phyloP scores from a whole-genome alignment of 1,140 invertebrate genomes.

The Delia radicum region DNA sequence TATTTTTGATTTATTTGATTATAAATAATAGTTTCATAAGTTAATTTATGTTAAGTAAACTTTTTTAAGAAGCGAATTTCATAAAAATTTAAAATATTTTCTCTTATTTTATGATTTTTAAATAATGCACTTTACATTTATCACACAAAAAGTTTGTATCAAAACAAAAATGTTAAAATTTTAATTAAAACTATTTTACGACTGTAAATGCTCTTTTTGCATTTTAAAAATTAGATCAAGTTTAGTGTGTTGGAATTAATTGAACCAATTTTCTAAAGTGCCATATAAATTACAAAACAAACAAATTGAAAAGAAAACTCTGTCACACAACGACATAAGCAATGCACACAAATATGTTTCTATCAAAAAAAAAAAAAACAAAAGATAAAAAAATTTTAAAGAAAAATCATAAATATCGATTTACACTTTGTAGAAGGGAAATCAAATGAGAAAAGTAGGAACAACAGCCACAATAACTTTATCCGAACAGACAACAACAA shows the following conservation, averaged over 20 bases:
- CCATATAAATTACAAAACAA: not conserved
- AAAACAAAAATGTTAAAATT: too few relatives aligned
- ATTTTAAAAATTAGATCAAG: not conserved
- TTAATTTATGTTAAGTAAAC: too few relatives aligned
- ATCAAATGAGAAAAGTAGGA: not conserved
- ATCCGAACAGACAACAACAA: not conserved
- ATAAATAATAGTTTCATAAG: too few relatives aligned
- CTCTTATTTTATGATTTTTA: too few relatives aligned
- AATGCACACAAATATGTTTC: not conserved
- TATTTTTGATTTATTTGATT: too few relatives aligned
- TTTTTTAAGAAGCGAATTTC: too few relatives aligned
- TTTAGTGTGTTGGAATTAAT: not conserved
- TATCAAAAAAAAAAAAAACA: not conserved
- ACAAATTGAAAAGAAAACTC: not conserved
- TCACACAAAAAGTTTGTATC: too few relatives aligned
- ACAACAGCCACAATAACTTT: not conserved
- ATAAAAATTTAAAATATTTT: too few relatives aligned
- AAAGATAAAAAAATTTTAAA: not conserved
- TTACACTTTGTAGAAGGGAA: not conserved
- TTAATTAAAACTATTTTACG: too few relatives aligned
- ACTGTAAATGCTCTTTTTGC: too few relatives aligned
- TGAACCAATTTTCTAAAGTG: not conserved
- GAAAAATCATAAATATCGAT: conserved; percentile 8
- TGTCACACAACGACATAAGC: not conserved
- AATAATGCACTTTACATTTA: too few relatives aligned